Evolutionary conservation across 2,888 invertebrate genomes (phyloP).

Genomic region (Alcis repandata): DNA sequence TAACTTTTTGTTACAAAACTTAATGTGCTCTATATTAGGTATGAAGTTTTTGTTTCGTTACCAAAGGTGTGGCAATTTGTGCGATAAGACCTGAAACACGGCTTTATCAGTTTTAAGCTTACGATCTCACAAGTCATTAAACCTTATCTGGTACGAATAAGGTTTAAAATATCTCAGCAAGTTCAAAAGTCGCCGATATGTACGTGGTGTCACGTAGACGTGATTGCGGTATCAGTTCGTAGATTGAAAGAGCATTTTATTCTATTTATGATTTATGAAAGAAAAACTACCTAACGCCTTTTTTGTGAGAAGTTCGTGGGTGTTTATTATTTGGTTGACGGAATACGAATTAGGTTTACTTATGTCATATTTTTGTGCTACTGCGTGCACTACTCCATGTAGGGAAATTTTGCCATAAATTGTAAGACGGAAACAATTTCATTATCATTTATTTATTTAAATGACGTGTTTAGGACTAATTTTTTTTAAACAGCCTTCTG

Average conservation of each 20-base stretch:
- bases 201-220: conserved; percentile 40
- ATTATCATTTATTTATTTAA: background rate
- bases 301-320: conserved; percentile 30
- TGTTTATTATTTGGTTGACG: conserved; percentile 22
- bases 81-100: conserved; percentile 41
- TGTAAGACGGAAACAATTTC: background rate
- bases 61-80: conserved; percentile 45
- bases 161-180: conserved; percentile 23
- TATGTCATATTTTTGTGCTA: background rate
- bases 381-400: background rate
- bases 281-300: conserved; percentile 24
- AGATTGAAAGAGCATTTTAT: conserved; percentile 44
- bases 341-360: conserved; percentile 2
- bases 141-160: conserved; percentile 20
- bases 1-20: conserved; percentile 24
- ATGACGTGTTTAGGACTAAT: too few relatives aligned
- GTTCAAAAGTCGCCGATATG: conserved; percentile 28
- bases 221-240: conserved; percentile 39
- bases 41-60: conserved; percentile 30
- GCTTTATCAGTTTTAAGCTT: conserved; percentile 22
- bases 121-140: conserved; percentile 10
- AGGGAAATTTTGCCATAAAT: background rate
- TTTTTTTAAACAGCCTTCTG: too few relatives aligned
- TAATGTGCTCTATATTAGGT: conserved; percentile 33
- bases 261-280: conserved; percentile 44